A percentile compares a stretch with the other conserved stretches of the same genome.
These are phyloP conservation scores for Abscondita cerata DNA, from an alignment of 2,888 invertebrate genomes.

Conservation along the genomic window DNA sequence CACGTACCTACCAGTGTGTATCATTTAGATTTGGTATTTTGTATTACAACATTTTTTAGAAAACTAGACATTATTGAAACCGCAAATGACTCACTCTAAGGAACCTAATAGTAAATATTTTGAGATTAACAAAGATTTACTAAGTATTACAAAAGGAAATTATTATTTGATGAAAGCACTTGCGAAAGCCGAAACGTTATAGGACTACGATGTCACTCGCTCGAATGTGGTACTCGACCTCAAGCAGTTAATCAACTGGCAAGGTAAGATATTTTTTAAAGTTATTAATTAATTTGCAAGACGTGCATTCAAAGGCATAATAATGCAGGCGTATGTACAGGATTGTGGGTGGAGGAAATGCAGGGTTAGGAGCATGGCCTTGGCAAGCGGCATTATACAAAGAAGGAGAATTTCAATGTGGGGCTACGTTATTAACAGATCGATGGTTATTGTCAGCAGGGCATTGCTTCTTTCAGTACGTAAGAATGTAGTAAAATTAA, in stretches of 20 bases:
- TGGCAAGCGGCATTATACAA: slow-evolving; percentile 88
- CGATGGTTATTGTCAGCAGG: slow-evolving; percentile 81
- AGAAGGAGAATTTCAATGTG: slow-evolving; percentile 85
- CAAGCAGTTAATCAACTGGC: slow-evolving; percentile 71
- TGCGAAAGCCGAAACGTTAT: slow-evolving; percentile 71
- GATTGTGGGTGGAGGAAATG: slow-evolving; percentile 82
- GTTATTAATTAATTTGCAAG: slow-evolving; percentile 6
- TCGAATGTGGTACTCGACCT: slow-evolving; percentile 76
- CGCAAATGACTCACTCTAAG: slow-evolving; percentile 23
- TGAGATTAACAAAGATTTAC: slow-evolving; percentile 66
- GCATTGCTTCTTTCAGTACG: slow-evolving; percentile 83
- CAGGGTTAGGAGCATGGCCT: slow-evolving; percentile 80
- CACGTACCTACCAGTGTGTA: slow-evolving; percentile 77
- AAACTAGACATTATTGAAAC: slow-evolving; percentile 42
- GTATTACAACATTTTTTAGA: slow-evolving; percentile 42
- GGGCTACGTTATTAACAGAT: slow-evolving; percentile 74
- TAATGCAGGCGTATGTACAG: slow-evolving; percentile 61
- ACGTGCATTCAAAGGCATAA: slow-evolving; percentile 20
- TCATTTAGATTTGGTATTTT: slow-evolving; percentile 2
- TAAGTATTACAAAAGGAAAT: slow-evolving; percentile 65
- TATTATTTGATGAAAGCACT: slow-evolving; percentile 69
- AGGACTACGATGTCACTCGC: slow-evolving; percentile 70
- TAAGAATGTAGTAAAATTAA: no score
- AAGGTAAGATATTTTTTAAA: slow-evolving; percentile 61
- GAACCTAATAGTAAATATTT: slow-evolving; percentile 59